phyloP scores from a whole-genome alignment of 2,888 invertebrate species.

The Ceriagrion tenellum region DNA sequence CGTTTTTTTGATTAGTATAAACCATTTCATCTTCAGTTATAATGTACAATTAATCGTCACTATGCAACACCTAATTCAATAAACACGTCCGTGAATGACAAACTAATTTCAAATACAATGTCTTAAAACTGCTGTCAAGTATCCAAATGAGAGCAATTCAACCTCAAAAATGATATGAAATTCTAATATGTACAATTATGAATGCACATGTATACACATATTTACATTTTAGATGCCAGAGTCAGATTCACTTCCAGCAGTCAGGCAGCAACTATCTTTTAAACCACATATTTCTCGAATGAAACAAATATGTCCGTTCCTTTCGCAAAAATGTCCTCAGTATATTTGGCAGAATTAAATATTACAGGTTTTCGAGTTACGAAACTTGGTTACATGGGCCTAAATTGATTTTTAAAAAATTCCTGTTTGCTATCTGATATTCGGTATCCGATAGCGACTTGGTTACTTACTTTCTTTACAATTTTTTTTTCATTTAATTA shows the following conservation, averaged over 20 bases:
- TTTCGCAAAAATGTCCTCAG: too few species aligned
- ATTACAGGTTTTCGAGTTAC: too few species aligned
- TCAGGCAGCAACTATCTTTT: constrained; percentile 59
- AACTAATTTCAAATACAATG: constrained; percentile 42
- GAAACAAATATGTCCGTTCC: too few species aligned
- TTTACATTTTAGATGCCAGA: background rate
- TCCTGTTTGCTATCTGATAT: too few species aligned
- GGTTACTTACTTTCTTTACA: too few species aligned
- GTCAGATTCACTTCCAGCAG: constrained; percentile 63
- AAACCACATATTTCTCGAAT: background rate
- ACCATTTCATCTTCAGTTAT: constrained; percentile 40
- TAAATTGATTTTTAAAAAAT: too few species aligned
- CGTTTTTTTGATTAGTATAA: background rate
- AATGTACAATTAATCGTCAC: constrained; percentile 32
- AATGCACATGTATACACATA: background rate
- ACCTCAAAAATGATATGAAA: constrained; percentile 19
- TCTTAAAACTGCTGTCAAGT: constrained; percentile 41
- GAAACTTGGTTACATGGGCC: too few species aligned
- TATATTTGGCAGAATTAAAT: too few species aligned
- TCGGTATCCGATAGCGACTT: too few species aligned
- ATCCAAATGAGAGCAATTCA: constrained; percentile 29
- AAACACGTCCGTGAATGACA: background rate
- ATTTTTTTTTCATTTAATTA: too few species aligned
- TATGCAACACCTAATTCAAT: background rate
- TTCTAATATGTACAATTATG: constrained; percentile 4